Evolutionary conservation across 2,888 invertebrate genomes (phyloP), one percentile per base, ranked within the genome.

Genomic region (Macropis europaea): DNA sequence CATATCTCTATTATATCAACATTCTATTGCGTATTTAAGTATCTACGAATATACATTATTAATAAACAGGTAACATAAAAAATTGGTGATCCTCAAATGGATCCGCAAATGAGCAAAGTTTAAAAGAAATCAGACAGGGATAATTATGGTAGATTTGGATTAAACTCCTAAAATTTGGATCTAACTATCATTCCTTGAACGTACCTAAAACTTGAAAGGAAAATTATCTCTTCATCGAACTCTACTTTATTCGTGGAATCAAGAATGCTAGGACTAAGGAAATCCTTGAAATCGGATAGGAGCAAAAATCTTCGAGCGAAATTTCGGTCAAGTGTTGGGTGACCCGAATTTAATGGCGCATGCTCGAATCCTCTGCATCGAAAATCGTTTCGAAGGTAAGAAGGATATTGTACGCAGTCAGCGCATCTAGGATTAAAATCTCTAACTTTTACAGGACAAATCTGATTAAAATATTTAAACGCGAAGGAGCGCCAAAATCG

Each of bases 301-400:
- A 28, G 40, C 9, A 53, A 45, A 28, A 50, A 32, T 52, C 28
- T 57, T 56, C 34, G 63, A 48, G 36, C 48, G 11, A 30, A 64
- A 79, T 75, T 73, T 79, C 66, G 60, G 76, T 66, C 56, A 69
- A 63, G 61, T 57, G 24, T 52, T 62, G 38, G 64, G 62, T 67
- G 67, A 73, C 67, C 78, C 28, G 53, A 48, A 63, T 79, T 48
- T 36, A 50, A 53, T 45, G 36, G 80, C 79, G 79, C 79, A 79
- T 80, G 79, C 66, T 28, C 48, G 30, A 57, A 57, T 59, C 45
- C 22, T 40, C 5, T 42, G 38, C 60, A 64, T 72, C 28, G 56
- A 50, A 76, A 64, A 68, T 75, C 50, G 32, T 72, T 79, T 50
- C 24, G 45, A 45, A 45, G 47, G 30, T 47, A 48, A 52, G 22